Evolutionary conservation across 2,113 vertebrate genomes (phyloP).

Genomic region (Polypterus bichir): DNA sequence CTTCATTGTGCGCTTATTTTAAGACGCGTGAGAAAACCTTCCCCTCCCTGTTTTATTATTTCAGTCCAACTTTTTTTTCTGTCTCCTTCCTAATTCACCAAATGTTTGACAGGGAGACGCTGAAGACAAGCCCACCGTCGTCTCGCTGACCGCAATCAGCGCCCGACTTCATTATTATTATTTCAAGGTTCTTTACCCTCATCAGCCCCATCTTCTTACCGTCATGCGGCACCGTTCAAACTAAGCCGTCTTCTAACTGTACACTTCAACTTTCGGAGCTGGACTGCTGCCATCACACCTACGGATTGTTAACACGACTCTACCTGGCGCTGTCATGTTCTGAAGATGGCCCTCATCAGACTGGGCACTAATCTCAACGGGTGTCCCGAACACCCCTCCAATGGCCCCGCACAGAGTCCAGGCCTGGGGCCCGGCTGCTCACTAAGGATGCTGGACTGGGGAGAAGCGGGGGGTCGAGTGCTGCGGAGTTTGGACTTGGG

Average conservation of each 20-base stretch:
- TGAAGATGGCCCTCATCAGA: slow-evolving; percentile 64
- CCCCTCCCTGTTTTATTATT: too few relatives aligned
- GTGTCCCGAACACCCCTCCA: slow-evolving; percentile 44
- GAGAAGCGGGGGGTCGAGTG: slow-evolving; percentile 47
- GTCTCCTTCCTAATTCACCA: too few relatives aligned
- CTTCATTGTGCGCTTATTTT: too few relatives aligned
- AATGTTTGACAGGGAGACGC: too few relatives aligned
- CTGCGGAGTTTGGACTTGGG: slow-evolving; percentile 63
- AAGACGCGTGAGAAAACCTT: too few relatives aligned
- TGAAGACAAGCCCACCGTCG: too few relatives aligned
- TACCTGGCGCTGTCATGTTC: slow-evolving; percentile 24
- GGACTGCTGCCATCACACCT: slow-evolving; percentile 18
- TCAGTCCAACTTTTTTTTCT: too few relatives aligned
- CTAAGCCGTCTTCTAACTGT: too few relatives aligned
- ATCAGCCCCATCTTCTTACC: background rate
- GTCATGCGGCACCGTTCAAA: background rate
- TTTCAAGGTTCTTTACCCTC: background rate
- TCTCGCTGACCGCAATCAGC: slow-evolving; percentile 5
- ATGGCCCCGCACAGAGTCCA: slow-evolving; percentile 6
- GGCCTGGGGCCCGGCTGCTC: slow-evolving; percentile 12
- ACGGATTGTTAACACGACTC: slow-evolving; percentile 9
- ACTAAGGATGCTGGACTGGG: slow-evolving; percentile 39
- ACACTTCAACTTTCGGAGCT: slow-evolving; percentile 23
- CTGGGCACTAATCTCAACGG: slow-evolving; percentile 54
- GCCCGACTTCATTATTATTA: slow-evolving; percentile 22